These are phyloP conservation scores for Sarcophaga carnaria DNA, from an alignment of 2,888 invertebrate species.

Conservation along the genomic window DNA sequence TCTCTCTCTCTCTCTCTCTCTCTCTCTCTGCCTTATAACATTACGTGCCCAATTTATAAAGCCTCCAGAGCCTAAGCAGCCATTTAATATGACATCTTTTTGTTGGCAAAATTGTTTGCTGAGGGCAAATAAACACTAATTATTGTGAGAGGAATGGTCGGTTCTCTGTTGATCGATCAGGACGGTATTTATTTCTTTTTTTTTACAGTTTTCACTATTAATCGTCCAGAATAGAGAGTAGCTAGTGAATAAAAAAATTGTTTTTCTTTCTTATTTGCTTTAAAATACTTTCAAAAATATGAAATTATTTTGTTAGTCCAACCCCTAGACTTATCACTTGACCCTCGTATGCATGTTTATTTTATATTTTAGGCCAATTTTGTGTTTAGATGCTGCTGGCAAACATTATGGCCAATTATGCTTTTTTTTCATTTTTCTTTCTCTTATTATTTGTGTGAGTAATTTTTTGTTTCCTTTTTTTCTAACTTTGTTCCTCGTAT, in stretches of 20 bases:
- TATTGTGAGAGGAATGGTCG: not conserved
- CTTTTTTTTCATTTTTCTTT: not conserved
- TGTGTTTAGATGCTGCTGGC: not conserved
- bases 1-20: too few relatives aligned
- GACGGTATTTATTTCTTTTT: too few relatives aligned
- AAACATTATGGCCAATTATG: conserved; percentile 30
- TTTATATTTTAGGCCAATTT: not conserved
- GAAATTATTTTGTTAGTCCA: too few relatives aligned
- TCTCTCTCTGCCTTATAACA: too few relatives aligned
- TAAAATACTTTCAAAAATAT: too few relatives aligned
- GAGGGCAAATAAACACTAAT: not conserved
- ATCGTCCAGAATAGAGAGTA: too few relatives aligned
- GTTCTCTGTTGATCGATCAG: too few relatives aligned
- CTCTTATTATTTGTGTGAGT: not conserved
- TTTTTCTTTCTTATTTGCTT: too few relatives aligned
- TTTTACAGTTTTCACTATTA: too few relatives aligned
- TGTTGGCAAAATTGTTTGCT: not conserved
- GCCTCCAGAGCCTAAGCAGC: not conserved
- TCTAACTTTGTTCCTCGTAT: not conserved
- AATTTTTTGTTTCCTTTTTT: not conserved
- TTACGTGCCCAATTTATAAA: too few relatives aligned
- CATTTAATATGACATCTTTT: not conserved
- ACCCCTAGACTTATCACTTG: not conserved
- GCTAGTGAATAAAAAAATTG: too few relatives aligned
- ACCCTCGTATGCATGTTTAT: conserved; percentile 4